Percentiles rank a stretch among this genome's conserved stretches.
These are phyloP conservation scores for Lathamus discolor DNA, from an alignment of 2,113 vertebrate species.

Conservation along the genomic window DNA sequence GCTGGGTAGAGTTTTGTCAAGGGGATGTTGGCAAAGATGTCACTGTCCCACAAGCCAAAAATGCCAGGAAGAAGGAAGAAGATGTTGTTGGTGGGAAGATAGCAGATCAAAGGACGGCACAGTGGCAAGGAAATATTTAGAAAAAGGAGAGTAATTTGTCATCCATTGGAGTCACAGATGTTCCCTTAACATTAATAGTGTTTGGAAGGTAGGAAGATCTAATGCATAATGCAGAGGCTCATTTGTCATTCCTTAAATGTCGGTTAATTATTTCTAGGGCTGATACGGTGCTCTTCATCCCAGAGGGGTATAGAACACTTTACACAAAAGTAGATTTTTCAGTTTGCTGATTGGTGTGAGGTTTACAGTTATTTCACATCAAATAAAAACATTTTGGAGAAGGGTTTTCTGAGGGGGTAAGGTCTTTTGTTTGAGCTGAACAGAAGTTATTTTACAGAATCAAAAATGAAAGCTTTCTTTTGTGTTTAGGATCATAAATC, in stretches of 20 bases:
- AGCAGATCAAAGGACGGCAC: background rate
- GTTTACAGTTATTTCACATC: background rate
- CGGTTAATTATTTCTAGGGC: conserved; percentile 17
- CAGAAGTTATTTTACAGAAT: background rate
- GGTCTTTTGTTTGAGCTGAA: background rate
- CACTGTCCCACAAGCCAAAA: background rate
- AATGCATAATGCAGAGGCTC: background rate
- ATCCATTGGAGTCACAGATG: background rate
- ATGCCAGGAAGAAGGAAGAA: background rate
- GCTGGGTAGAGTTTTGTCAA: background rate
- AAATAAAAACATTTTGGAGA: background rate
- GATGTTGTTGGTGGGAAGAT: background rate
- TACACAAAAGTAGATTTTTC: background rate
- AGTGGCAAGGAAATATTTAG: background rate
- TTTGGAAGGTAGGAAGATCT: background rate
- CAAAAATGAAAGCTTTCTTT: background rate
- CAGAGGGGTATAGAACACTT: background rate
- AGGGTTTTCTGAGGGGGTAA: background rate
- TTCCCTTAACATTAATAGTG: background rate
- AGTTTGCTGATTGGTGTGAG: background rate
- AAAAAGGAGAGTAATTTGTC: background rate
- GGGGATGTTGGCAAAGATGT: background rate
- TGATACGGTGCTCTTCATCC: background rate
- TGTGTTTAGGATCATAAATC: background rate
- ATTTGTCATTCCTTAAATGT: background rate